Percentiles rank a stretch among this genome's conserved stretches.
phyloP scores from a whole-genome alignment of 2,797 vertebrate genomes.

The Thalassophryne amazonica region DNA sequence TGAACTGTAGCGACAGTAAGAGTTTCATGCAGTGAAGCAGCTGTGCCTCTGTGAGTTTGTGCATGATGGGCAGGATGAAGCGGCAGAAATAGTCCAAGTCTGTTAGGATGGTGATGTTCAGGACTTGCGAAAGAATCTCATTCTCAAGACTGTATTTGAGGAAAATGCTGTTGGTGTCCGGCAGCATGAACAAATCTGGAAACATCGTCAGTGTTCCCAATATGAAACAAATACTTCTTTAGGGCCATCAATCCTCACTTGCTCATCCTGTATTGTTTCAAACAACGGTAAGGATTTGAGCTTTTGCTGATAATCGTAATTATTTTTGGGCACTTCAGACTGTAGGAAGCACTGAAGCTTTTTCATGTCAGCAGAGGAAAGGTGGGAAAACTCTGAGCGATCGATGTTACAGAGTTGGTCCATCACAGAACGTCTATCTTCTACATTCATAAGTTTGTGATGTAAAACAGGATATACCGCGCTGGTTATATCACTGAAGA shows the following conservation, averaged over 20 bases:
- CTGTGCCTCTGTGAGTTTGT: constrained; percentile 45
- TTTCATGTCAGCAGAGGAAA: constrained; percentile 35
- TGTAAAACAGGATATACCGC: rapidly evolving
- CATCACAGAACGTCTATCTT: constrained; percentile 56
- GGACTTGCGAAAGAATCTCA: rapidly evolving
- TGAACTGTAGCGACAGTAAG: constrained; percentile 25
- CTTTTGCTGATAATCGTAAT: constrained; percentile 31
- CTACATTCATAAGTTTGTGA: constrained; percentile 49
- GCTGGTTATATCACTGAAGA: not conserved
- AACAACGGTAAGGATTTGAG: constrained; percentile 75
- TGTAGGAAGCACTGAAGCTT: constrained; percentile 57
- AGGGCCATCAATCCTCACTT: constrained; percentile 53
- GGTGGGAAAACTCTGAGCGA: constrained; percentile 45
- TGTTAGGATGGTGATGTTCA: constrained; percentile 43
- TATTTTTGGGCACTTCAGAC: constrained; percentile 39
- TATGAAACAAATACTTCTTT: constrained; percentile 46
- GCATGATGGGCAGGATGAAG: constrained; percentile 64
- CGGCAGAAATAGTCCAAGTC: constrained; percentile 66
- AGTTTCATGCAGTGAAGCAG: constrained; percentile 57
- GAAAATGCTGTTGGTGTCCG: constrained; percentile 42
- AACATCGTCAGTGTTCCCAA: not conserved
- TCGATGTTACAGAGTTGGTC: constrained; percentile 39
- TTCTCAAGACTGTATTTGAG: constrained; percentile 48
- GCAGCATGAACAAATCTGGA: constrained; percentile 47
- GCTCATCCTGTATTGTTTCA: constrained; percentile 55